Evolutionary conservation across 1,140 invertebrate genomes (phyloP), one percentile per base, ranked within the genome.

Genomic region (Varroa destructor): DNA sequence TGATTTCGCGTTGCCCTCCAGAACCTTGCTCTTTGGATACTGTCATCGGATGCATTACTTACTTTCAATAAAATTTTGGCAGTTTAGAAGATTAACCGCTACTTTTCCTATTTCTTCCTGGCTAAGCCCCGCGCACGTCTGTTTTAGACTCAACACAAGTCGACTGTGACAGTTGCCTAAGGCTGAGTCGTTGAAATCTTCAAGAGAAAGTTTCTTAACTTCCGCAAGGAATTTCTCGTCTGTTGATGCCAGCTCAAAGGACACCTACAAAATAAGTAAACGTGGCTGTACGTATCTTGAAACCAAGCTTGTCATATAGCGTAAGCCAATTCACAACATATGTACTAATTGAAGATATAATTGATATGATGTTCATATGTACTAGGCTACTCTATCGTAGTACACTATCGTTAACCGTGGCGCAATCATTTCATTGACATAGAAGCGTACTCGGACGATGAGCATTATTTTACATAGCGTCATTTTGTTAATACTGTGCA

Each of bases 61-160:
- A 0, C 85, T 84, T 77, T 87, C 86, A 6, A 83, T 81, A 55
- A 80, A 79, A 1, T 84, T 85, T 73, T 87, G 86, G 78, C 87
- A 88, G 76, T 88, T 88, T 25, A 88, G 78, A 36, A 88, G 79
- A 77, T 85, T 84, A 46, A 88, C 86, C 67, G 85, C 83, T 12
- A 88, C 75, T 78, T 87, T 87, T 0, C 85, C 84, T 40, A 88
- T 75, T 67, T 87, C 81, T 74, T 87, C 86, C 75, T 87, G 86
- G 25, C 82, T 82, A 76, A 88, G 80, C 25, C 80, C 77, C 55
- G 79, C 77, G 75, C 86, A 87, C 1, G 84, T 82, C 1, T 80
- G 80, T 77, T 81, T 81, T 71, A 87, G 79, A 76, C 83, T 83
- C 74, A 86, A 79, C 1, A 87, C 78, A 14, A 86, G 80, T 74